These are phyloP conservation scores for Eira barbara DNA, from an alignment of 2,113 vertebrate species.

Conservation along the genomic window DNA sequence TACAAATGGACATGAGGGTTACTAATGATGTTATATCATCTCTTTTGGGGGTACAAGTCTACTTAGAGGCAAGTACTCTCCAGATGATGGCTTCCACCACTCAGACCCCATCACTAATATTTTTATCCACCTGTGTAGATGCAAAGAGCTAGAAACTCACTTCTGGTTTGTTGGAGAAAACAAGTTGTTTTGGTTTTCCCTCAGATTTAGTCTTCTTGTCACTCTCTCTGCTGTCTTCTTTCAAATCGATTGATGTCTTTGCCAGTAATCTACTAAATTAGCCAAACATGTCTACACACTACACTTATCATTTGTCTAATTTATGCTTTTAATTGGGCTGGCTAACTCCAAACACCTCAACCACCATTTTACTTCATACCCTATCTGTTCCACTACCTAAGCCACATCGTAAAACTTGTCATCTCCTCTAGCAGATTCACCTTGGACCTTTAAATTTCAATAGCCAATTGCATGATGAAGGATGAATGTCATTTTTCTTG, in stretches of 20 bases:
- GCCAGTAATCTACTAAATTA: background rate
- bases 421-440: background rate
- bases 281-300: background rate
- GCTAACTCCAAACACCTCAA: background rate
- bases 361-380: background rate
- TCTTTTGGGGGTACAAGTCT: background rate
- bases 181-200: background rate
- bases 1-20: background rate
- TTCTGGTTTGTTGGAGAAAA: background rate
- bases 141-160: background rate
- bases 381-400: accelerated
- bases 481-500: background rate
- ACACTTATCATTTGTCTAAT: background rate
- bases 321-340: background rate
- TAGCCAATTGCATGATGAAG: background rate
- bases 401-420: background rate
- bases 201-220: background rate
- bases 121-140: background rate
- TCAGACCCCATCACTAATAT: background rate
- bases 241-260: background rate
- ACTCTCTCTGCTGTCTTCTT: accelerated
- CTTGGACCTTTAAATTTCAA: background rate
- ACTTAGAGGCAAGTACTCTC: background rate
- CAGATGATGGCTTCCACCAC: background rate
- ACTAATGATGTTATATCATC: background rate